Base-by-base conservation (phyloP, 2,797 vertebrate genomes). In the Alectoris magna region DNA sequence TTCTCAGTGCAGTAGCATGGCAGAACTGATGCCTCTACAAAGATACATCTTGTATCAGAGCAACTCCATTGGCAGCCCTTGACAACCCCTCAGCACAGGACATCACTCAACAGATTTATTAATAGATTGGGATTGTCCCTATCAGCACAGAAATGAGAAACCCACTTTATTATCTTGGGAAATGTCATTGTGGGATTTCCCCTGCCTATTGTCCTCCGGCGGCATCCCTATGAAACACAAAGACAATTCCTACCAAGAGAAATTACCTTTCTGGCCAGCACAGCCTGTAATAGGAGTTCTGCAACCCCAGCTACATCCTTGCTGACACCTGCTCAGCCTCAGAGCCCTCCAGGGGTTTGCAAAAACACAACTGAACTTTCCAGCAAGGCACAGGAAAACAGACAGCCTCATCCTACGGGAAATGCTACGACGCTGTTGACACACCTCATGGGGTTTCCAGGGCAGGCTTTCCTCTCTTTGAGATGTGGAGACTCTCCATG, bases 341-440 rank as follows among this genome's bases (percentile, higher is more conserved):
- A 85, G 71, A 83, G 68, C 51, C 70, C 77, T 86, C 48, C 63
- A 26, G 77, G 90, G 68, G 5, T 76, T 95, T 95, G 77, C 94
- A 94, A 67, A 95, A 94, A 67, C 83, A 75, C 74, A 76, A 68
- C 76, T 90, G 92, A 91, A 93, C 85, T 84, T 88, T 73, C 38
- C 2, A 3, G 46, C 1, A 5, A 91, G 89, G 73, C 71, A 79
- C 1, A 5, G 48, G 51, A 78, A 76, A 75, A 73, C 51, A 39
- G 53, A 26, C 38, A 16, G 9, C 56, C 55, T 81, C 76, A 84
- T 73, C 74, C 60, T 77, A 41, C 63, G 89, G 80, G 87, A 88
- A 87, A 83, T 88, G 39, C 85, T 68, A 60, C 3, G 15, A 46
- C n/a, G 46, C 13, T 86, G 68, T 55, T 90, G 83, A 92, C 53